These are phyloP conservation scores for Cyclura pinguis DNA, from an alignment of 2,797 vertebrate species.

Conservation along the genomic window DNA sequence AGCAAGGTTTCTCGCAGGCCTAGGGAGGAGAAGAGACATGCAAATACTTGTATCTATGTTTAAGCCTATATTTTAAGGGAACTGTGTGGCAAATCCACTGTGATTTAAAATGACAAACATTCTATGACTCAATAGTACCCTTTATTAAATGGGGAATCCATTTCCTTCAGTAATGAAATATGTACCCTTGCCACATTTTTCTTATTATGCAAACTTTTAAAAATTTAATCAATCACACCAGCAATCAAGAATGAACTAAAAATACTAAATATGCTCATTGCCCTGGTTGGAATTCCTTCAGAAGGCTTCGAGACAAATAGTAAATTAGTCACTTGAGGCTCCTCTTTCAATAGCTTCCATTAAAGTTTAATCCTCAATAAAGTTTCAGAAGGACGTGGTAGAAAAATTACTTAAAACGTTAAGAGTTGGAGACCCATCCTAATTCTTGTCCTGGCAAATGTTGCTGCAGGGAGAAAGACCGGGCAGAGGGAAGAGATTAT, in stretches of 20 bases:
- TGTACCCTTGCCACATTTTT: background rate
- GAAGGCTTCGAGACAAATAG: slow-evolving; percentile 1
- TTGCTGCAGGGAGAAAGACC: slow-evolving; percentile 3
- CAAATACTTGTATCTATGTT: background rate
- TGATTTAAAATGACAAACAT: background rate
- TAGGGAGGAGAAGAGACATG: too few species aligned
- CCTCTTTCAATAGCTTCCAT: background rate
- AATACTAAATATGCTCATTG: background rate
- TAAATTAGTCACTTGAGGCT: background rate
- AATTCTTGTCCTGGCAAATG: background rate
- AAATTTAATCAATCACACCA: background rate
- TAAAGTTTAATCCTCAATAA: background rate
- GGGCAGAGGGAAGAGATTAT: background rate
- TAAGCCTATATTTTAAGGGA: too few species aligned
- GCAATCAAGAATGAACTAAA: background rate
- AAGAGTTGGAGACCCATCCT: rapidly evolving
- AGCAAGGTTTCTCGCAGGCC: background rate
- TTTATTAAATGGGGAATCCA: background rate
- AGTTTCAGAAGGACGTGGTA: background rate
- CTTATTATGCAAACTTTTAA: background rate
- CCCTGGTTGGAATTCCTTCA: background rate
- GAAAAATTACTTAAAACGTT: background rate
- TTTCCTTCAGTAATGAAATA: background rate
- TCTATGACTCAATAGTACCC: background rate
- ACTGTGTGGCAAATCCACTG: background rate